Conservation (phyloP, 2,113 vertebrate species). For the Poicephalus meyeri region DNA sequence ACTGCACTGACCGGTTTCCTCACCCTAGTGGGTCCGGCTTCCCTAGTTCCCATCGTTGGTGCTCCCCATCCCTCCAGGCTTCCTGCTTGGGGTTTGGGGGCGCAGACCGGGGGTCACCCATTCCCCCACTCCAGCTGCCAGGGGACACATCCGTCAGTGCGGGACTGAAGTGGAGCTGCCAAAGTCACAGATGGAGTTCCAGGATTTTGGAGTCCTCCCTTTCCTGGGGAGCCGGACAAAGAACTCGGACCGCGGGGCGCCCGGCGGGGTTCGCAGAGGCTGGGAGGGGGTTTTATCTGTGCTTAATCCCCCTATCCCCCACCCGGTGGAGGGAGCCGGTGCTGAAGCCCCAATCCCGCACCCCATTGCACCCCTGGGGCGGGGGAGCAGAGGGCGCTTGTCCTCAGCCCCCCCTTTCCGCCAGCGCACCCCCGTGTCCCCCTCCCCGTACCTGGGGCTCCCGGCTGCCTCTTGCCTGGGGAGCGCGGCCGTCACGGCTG, state of each 20-base stretch:
- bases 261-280: neutral
- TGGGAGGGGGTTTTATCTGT: neutral
- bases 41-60: neutral
- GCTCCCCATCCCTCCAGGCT: neutral
- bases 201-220: neutral
- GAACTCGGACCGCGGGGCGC: neutral
- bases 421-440: neutral
- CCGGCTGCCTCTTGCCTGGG: neutral
- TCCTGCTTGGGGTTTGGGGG: fast-evolving
- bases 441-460: neutral
- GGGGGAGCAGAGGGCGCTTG: neutral
- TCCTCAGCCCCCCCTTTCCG: neutral
- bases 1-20: neutral
- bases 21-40: neutral
- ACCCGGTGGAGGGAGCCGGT: fast-evolving
- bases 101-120: neutral
- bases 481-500: neutral
- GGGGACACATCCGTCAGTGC: neutral
- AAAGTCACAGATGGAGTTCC: slow-evolving; percentile 12
- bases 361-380: neutral
- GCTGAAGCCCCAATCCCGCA: neutral
- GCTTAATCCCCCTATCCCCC: neutral
- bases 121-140: neutral
- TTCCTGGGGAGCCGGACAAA: neutral
- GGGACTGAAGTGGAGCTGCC: neutral